phyloP scores from a whole-genome alignment of 2,888 invertebrate genomes.

The Thumatha senex region DNA sequence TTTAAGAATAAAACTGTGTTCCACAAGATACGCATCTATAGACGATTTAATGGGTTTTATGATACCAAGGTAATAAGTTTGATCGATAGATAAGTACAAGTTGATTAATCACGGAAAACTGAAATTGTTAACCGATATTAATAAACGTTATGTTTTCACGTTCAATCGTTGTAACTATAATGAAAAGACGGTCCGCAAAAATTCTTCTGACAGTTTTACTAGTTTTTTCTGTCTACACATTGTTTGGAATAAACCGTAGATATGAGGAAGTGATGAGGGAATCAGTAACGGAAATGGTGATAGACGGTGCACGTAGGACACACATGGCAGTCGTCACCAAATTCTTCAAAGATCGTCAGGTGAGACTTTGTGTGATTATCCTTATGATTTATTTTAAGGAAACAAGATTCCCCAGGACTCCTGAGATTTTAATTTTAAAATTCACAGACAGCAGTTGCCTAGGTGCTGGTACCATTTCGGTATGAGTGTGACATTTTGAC shows the following conservation, averaged over 20 bases:
- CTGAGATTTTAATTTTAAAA: too few relatives aligned
- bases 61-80: too few relatives aligned
- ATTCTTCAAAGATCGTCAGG: slow-evolving; percentile 44
- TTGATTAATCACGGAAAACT: not conserved
- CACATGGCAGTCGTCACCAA: slow-evolving; percentile 25
- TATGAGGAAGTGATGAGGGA: not conserved
- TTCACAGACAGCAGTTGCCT: too few relatives aligned
- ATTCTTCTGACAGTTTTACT: slow-evolving; percentile 7
- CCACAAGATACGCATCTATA: too few relatives aligned
- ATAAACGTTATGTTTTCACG: not conserved
- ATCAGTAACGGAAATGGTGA: not conserved
- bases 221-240: slow-evolving; percentile 4
- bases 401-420: too few relatives aligned
- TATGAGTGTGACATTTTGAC: too few relatives aligned
- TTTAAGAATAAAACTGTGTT: too few relatives aligned
- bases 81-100: not conserved
- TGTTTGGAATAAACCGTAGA: not conserved
- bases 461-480: too few relatives aligned
- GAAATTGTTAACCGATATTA: too few relatives aligned
- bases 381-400: too few relatives aligned
- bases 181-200: not conserved
- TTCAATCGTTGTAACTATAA: not conserved
- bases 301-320: not conserved
- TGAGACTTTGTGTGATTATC: too few relatives aligned
- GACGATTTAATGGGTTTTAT: too few relatives aligned